Conservation (phyloP, 2,888 invertebrate species). For the Apamea epomidion region DNA sequence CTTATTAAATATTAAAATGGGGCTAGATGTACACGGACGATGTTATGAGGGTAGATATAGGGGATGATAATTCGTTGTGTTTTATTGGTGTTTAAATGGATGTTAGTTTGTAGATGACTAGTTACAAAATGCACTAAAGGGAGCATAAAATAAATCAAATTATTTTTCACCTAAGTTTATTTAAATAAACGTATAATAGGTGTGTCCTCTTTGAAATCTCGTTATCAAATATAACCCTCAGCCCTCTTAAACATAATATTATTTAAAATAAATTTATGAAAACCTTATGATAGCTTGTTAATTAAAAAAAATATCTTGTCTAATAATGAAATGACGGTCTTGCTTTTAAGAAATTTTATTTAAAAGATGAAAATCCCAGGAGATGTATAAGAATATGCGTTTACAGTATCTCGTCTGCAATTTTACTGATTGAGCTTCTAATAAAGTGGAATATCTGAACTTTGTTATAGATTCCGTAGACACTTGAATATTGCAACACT, state of each 20-base stretch:
- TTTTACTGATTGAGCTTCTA: conserved; percentile 44
- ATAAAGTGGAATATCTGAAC: conserved; percentile 45
- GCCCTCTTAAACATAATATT: too few relatives aligned
- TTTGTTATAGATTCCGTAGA: conserved; percentile 29
- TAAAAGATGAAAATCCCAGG: conserved; percentile 11
- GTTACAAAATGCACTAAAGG: neutral
- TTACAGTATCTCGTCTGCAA: conserved; percentile 35
- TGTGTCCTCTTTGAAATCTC: neutral
- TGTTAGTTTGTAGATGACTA: conserved; percentile 15
- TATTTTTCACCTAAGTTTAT: neutral
- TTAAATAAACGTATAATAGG: neutral
- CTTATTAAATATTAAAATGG: conserved; percentile 84
- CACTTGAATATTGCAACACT: conserved; percentile 24
- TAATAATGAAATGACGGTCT: neutral
- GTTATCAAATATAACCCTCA: too few relatives aligned
- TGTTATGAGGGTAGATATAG: conserved; percentile 61
- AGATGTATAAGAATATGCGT: conserved; percentile 13
- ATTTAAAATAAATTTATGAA: neutral
- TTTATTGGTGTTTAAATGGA: conserved; percentile 23
- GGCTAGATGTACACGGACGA: conserved; percentile 71
- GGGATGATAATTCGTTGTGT: conserved; percentile 39
- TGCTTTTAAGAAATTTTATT: conserved; percentile 1
- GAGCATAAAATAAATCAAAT: neutral
- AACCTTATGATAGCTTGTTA: neutral
- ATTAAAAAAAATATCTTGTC: neutral